These are phyloP conservation scores for Formica aserva DNA, from an alignment of 2,888 invertebrate genomes.

Conservation along the genomic window DNA sequence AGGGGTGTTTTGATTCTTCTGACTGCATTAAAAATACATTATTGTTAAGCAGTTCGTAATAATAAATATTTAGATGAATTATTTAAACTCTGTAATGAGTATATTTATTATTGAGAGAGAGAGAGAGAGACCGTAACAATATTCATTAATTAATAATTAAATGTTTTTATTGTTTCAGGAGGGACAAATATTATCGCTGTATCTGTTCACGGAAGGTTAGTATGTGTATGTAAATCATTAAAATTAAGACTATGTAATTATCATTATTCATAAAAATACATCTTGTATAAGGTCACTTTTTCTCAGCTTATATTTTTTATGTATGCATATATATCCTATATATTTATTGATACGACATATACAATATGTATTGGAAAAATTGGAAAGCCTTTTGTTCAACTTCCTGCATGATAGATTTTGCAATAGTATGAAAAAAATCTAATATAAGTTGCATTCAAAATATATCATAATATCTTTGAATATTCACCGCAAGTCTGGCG, in stretches of 20 bases:
- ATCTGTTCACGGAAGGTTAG: neutral
- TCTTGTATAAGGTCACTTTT: neutral
- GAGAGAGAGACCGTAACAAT: neutral
- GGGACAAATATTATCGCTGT: neutral
- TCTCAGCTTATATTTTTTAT: neutral
- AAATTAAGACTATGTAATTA: slow-evolving; percentile 19
- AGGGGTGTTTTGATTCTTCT: neutral
- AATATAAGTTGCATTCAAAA: slow-evolving; percentile 17
- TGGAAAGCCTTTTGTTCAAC: neutral
- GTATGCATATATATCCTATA: neutral
- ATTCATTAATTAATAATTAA: slow-evolving; percentile 26
- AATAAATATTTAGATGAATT: slow-evolving; percentile 26
- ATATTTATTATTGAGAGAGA: slow-evolving; percentile 16
- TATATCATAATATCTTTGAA: neutral
- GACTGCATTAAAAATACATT: slow-evolving; percentile 11
- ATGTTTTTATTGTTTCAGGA: slow-evolving; percentile 34
- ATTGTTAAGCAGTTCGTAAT: neutral
- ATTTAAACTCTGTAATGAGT: slow-evolving; percentile 9
- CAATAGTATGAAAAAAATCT: neutral
- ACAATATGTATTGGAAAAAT: slow-evolving; percentile 2
- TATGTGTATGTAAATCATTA: neutral
- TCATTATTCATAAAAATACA: neutral
- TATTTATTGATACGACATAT: neutral
- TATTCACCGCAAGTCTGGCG: neutral
- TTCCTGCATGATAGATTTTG: neutral